Evolutionary conservation across 2,888 invertebrate species (phyloP).

Genomic region (Bombylius major): DNA sequence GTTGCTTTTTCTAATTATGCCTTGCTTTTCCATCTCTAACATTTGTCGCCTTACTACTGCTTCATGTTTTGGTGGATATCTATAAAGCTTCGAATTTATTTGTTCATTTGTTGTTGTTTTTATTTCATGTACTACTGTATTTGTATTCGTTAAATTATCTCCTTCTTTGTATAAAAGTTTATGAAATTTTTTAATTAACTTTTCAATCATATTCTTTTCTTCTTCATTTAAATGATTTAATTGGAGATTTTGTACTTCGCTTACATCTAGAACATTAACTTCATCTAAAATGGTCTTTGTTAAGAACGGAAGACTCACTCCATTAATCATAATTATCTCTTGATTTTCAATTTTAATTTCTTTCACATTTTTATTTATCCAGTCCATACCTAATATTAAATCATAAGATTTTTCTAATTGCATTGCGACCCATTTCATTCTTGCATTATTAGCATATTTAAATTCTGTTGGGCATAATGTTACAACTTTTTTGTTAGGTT

Average conservation of each 20-base stretch:
- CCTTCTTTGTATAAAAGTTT: constrained; percentile 3
- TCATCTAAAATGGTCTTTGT: constrained; percentile 3
- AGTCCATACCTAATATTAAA: constrained; percentile 10
- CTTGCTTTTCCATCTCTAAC: constrained; percentile 10
- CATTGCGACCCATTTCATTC: constrained; percentile 8
- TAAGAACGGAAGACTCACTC: constrained; percentile 1
- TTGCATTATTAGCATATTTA: constrained; percentile 7
- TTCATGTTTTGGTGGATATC: constrained; percentile 6
- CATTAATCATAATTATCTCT: not conserved
- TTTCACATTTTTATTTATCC: constrained; percentile 8
- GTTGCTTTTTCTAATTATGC: constrained; percentile 9
- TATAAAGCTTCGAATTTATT: constrained; percentile 9
- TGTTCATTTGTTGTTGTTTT: constrained; percentile 5
- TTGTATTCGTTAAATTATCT: constrained; percentile 4
- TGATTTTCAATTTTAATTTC: constrained; percentile 6
- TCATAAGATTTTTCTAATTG: constrained; percentile 9
- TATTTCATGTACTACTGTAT: not conserved
- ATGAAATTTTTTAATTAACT: not conserved
- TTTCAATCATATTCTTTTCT: not conserved
- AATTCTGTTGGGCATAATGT: constrained; percentile 8
- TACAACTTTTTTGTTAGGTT: constrained; percentile 6
- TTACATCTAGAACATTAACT: constrained; percentile 8
- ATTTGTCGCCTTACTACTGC: constrained; percentile 4
- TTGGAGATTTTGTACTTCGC: not conserved
- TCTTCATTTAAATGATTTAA: constrained; percentile 1